Evolutionary conservation across 1,140 invertebrate species (phyloP), one percentile per base, ranked within the genome.

Genomic region (Ctenoplectra terminalis): DNA sequence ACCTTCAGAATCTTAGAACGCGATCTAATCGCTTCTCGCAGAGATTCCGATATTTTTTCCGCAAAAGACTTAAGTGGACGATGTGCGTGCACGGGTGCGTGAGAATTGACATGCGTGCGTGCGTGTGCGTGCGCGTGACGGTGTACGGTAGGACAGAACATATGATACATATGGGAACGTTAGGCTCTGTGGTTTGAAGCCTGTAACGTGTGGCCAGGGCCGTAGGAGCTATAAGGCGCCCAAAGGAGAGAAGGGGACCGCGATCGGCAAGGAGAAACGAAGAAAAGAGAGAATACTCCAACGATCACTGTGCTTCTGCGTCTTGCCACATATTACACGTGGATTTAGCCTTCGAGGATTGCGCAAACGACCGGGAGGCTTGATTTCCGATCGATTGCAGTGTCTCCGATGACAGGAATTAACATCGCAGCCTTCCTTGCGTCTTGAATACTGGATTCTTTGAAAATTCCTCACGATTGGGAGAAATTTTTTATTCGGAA

Each of bases 91-190:
- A 83, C 64, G 67, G 77, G 67, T 76, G 79, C 86, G 87, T 87
- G 87, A 88, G 87, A 88, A 88, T 89, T 82, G 67, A 61, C 81
- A 74, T 80, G 87, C 83, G 83, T 84, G 83, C 81, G 60, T 50
- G 56, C 76, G 81, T 85, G 76, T 84, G 72, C 80, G 83, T 81
- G 86, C 81, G 87, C 88, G 82, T 90, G 88, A 89, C 88, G 87
- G 87, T 89, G 90, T 74, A 90, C 88, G 91, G 89, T 90, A 90
- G 90, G 89, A 89, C 88, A 90, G 86, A 94, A 93, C 93, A 94
- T 90, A 92, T 91, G 93, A 94, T 94, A 93, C 93, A 93, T 93
- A 94, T 94, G 93, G 92, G 93, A 94, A 94, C 92, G 91, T 91
- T 91, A 91, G 87, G 88, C 87, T 91, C 84, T 93, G 93, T 89